These are phyloP conservation scores for Drosophila lutescens DNA, from an alignment of 2,888 invertebrate species.

Conservation along the genomic window DNA sequence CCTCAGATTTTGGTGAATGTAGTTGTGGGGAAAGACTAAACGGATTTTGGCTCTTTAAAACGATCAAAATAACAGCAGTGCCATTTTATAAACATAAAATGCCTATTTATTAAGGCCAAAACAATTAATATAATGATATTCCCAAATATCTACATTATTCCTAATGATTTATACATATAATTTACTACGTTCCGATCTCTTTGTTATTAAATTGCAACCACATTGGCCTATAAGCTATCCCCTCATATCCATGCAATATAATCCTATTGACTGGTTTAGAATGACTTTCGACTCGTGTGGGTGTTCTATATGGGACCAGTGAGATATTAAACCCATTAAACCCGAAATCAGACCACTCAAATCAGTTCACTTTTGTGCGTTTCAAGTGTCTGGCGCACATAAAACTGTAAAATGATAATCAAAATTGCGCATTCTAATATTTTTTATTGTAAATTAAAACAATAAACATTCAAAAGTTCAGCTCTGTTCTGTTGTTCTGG, in stretches of 20 bases:
- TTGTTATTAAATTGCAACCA: no score
- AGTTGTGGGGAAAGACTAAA: constrained; percentile 3
- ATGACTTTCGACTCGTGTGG: constrained; percentile 10
- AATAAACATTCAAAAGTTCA: constrained; percentile 70
- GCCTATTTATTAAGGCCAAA: no score
- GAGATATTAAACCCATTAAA: constrained; percentile 37
- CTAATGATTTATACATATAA: no score
- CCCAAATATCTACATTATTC: no score
- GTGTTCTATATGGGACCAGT: constrained; percentile 4
- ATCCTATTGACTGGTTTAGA: background rate
- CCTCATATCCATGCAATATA: constrained; percentile 1
- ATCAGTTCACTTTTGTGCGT: constrained; percentile 39
- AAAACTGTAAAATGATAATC: constrained; percentile 71
- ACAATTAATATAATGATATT: no score
- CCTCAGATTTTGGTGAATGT: constrained; percentile 7
- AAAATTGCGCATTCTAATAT: constrained; percentile 70
- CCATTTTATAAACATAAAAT: no score
- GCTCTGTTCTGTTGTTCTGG: constrained; percentile 16
- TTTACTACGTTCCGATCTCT: no score
- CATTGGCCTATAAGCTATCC: background rate
- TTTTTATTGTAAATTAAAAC: constrained; percentile 77
- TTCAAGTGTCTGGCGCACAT: constrained; percentile 59
- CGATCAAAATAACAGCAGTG: no score
- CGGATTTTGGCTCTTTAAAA: background rate
- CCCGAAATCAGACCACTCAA: constrained; percentile 26